Evolutionary conservation across 1,140 invertebrate genomes (phyloP).

Genomic region (Colletes latitarsis): DNA sequence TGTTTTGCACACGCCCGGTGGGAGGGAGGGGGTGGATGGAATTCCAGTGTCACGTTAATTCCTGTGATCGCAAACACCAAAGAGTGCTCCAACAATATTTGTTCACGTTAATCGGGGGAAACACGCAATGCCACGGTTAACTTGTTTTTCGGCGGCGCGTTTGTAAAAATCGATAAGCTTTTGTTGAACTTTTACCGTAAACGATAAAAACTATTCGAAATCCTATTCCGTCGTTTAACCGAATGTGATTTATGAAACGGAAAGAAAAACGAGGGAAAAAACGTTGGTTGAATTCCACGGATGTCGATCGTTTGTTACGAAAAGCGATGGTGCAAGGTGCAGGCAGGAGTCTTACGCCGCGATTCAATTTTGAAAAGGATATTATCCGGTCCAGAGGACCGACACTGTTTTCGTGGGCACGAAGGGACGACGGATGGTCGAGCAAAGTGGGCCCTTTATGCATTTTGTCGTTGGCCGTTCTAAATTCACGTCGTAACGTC

Average conservation of each 20-base stretch:
- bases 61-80: constrained; percentile 27
- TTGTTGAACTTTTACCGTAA: constrained; percentile 23
- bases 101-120: constrained; percentile 37
- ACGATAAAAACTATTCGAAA: constrained; percentile 11
- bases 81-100: constrained; percentile 44
- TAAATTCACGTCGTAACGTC: constrained; percentile 49
- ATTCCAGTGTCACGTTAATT: constrained; percentile 19
- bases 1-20: background rate
- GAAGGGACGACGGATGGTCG: constrained; percentile 10
- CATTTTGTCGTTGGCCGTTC: constrained; percentile 37
- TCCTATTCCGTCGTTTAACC: background rate
- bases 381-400: too few relatives aligned
- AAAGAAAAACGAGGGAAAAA: background rate
- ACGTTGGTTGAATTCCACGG: too few relatives aligned
- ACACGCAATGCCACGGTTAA: constrained; percentile 32
- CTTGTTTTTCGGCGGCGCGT: constrained; percentile 28
- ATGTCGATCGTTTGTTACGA: too few relatives aligned
- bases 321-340: too few relatives aligned
- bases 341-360: too few relatives aligned
- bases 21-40: background rate
- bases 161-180: constrained; percentile 41
- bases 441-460: constrained; percentile 42
- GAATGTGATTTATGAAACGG: background rate
- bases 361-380: too few relatives aligned
- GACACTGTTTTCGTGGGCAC: too few relatives aligned